phyloP scores from a whole-genome alignment of 2,113 vertebrate species.

The Orientallactaga bullata region DNA sequence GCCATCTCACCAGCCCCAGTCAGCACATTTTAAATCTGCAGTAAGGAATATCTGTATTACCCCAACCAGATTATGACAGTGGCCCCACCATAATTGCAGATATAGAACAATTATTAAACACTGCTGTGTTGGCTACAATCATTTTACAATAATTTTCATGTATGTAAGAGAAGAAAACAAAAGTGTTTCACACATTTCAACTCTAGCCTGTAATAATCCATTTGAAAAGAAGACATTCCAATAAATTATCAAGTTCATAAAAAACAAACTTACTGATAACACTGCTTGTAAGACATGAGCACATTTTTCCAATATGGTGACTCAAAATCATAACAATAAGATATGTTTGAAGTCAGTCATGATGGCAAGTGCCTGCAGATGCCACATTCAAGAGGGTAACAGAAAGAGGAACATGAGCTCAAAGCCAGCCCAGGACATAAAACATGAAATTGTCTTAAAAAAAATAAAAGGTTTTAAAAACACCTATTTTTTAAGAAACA shows the following conservation, averaged over 20 bases:
- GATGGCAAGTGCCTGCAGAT: background rate
- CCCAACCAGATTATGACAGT: slow-evolving; percentile 44
- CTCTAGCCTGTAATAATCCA: background rate
- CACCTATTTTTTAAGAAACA: background rate
- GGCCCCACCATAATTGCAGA: background rate
- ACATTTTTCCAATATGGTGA: background rate
- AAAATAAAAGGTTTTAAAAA: background rate
- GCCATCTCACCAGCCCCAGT: background rate
- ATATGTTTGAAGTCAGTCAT: background rate
- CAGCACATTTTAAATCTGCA: slow-evolving; percentile 58
- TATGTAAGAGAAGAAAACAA: slow-evolving; percentile 61
- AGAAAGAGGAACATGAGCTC: background rate
- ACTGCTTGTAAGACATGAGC: background rate
- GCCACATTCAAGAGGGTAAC: background rate
- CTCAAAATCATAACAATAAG: background rate
- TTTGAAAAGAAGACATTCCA: background rate
- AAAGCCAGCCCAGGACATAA: background rate
- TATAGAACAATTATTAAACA: slow-evolving; percentile 51
- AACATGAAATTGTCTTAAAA: background rate
- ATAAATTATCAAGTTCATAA: slow-evolving; percentile 33
- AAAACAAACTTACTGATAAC: background rate
- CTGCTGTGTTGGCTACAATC: slow-evolving; percentile 4
- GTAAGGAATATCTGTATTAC: background rate
- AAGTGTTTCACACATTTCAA: slow-evolving; percentile 52
- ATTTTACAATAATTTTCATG: slow-evolving; percentile 52